Evolutionary conservation across 2,797 vertebrate species (phyloP), one percentile per base, ranked within the genome.

Genomic region (Danionella dracula): DNA sequence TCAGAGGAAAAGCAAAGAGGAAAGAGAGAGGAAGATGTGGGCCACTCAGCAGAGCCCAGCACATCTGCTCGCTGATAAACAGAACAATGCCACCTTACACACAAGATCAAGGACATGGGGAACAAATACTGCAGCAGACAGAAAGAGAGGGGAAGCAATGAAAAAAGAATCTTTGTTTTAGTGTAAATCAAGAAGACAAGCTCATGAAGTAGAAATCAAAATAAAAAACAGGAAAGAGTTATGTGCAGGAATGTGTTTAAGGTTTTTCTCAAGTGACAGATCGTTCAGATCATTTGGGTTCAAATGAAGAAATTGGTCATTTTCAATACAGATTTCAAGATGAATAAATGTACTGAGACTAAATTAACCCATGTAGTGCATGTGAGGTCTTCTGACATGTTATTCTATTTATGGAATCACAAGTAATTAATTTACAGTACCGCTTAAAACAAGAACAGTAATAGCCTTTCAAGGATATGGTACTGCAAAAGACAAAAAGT

Each of bases 151-250:
- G 53, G 55, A 40, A 65, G 63, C 37, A 68, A 57, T 66, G 64
- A 76, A 70, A 59, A 65, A 49, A 67, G 17, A 44, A 11, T 41
- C 65, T 63, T 61, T 67, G 63, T 70, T 62, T 74, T 61, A 62
- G 55, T 38, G 8, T 70, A 62, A 51, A 62, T 13, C 38, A 74
- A 46, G 15, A 66, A 73, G 32, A 65, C 13, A 8, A 35, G 51
- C 13, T 10, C 21, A 8, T 19, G 13, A 48, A 60, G 55, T 72
- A 57, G 38, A 13, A 15, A 60, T 56, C 9, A 19, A 53, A 12
- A 44, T 44, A 7, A 23, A 67, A 70, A 73, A 57, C 68, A 70
- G 71, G 74, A 73, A 67, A 58, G 32, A 57, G 38, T 54, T 55
- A 50, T 46, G 60, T 63, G 46, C 56, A 44, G 55, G 37, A 13